Conservation (phyloP, 2,113 vertebrate species). For the Peromyscus leucopus region DNA sequence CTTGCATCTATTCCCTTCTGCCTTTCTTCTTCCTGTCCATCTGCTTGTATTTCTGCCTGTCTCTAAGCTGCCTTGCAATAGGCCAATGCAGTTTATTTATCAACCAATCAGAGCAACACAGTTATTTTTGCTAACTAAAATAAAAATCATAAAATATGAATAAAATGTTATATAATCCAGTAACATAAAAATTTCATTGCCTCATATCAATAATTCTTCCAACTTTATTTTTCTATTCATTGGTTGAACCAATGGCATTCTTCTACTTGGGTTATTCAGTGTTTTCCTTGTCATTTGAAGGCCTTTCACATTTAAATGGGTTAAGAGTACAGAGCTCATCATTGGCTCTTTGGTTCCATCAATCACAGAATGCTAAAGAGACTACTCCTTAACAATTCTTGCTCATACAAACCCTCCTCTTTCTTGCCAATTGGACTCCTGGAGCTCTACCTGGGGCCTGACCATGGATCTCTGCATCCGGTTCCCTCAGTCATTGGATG, state of each 20-base stretch:
- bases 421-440: too few relatives aligned
- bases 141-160: background rate
- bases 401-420: too few relatives aligned
- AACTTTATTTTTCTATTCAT: background rate
- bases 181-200: background rate
- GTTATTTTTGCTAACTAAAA: background rate
- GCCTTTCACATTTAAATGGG: background rate
- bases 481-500: too few relatives aligned
- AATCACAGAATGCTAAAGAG: background rate
- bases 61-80: too few relatives aligned
- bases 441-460: too few relatives aligned
- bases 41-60: too few relatives aligned
- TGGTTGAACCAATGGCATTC: background rate
- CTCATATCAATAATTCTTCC: background rate
- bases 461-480: too few relatives aligned
- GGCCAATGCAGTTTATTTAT: too few relatives aligned
- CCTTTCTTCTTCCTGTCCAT: too few relatives aligned
- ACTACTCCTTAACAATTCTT: too few relatives aligned
- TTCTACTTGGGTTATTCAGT: background rate
- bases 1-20: too few relatives aligned
- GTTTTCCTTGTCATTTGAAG: background rate
- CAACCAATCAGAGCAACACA: too few relatives aligned
- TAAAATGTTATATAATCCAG: background rate
- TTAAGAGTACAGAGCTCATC: background rate
- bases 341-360: background rate